These are phyloP conservation scores for Vanacampus margaritifer DNA, from an alignment of 2,113 vertebrate genomes.

Conservation along the genomic window DNA sequence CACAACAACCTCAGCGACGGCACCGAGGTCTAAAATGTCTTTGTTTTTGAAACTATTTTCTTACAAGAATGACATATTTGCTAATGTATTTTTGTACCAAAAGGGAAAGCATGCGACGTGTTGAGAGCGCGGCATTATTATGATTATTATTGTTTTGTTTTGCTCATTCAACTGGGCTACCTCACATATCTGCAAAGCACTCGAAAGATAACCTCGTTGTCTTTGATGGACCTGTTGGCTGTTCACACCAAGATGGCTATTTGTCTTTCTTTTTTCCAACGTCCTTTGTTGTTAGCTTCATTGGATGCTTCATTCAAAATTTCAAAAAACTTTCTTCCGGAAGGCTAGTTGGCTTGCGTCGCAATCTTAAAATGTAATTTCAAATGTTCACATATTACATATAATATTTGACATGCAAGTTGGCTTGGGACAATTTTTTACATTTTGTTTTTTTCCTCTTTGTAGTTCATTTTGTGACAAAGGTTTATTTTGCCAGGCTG, in stretches of 20 bases:
- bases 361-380: too few relatives aligned
- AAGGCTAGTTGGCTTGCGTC: background rate
- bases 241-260: background rate
- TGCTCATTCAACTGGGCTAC: slow-evolving; percentile 72
- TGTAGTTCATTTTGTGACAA: too few relatives aligned
- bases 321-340: background rate
- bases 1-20: slow-evolving; percentile 91
- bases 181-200: slow-evolving; percentile 61
- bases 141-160: slow-evolving; percentile 52
- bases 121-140: slow-evolving; percentile 52
- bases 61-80: slow-evolving; percentile 56
- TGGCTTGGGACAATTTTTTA: too few relatives aligned
- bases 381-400: too few relatives aligned
- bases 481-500: too few relatives aligned
- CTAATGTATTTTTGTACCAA: slow-evolving; percentile 80
- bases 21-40: slow-evolving; percentile 82
- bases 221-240: background rate
- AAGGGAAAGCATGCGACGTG: slow-evolving; percentile 53
- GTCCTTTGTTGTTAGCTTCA: background rate
- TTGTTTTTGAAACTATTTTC: slow-evolving; percentile 71
- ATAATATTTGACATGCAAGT: too few relatives aligned
- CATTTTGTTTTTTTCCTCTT: too few relatives aligned
- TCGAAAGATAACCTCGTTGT: background rate
- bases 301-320: too few relatives aligned
- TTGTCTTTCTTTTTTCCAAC: background rate